phyloP scores from a whole-genome alignment of 2,797 vertebrate species.

The Pogonophryne albipinna region DNA sequence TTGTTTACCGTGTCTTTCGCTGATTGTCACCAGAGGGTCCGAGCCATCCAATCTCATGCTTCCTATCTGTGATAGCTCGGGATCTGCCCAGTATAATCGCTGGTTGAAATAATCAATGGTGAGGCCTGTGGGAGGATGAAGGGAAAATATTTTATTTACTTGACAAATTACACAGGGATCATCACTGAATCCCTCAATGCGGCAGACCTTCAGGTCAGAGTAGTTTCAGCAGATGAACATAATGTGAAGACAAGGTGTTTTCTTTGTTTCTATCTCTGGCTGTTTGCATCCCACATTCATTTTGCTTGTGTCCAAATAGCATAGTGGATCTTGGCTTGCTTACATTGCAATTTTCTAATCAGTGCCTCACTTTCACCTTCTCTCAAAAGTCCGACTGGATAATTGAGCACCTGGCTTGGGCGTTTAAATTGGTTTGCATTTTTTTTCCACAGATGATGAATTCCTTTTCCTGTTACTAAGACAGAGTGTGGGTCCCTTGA shows the following conservation, averaged over 20 bases:
- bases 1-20: slow-evolving; percentile 91
- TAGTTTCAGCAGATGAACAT: slow-evolving; percentile 16
- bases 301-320: slow-evolving; percentile 32
- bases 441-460: slow-evolving; percentile 78
- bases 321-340: slow-evolving; percentile 6
- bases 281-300: slow-evolving; percentile 36
- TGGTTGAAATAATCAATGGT: slow-evolving; percentile 96
- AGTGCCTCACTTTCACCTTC: slow-evolving; percentile 46
- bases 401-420: slow-evolving; percentile 62
- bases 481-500: slow-evolving; percentile 65
- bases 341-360: slow-evolving; percentile 54
- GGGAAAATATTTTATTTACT: slow-evolving; percentile 71
- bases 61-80: slow-evolving; percentile 95
- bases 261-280: slow-evolving; percentile 24
- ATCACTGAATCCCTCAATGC: slow-evolving; percentile 44
- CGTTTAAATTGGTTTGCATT: slow-evolving; percentile 70
- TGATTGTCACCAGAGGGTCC: slow-evolving; percentile 90
- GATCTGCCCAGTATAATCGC: slow-evolving; percentile 97
- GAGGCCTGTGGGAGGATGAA: slow-evolving; percentile 87
- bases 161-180: slow-evolving; percentile 69
- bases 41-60: slow-evolving; percentile 96
- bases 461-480: slow-evolving; percentile 67
- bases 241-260: background rate
- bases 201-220: slow-evolving; percentile 39
- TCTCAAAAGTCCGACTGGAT: slow-evolving; percentile 50